phyloP scores from a whole-genome alignment of 2,113 vertebrate species.

The Labrus mixtus region DNA sequence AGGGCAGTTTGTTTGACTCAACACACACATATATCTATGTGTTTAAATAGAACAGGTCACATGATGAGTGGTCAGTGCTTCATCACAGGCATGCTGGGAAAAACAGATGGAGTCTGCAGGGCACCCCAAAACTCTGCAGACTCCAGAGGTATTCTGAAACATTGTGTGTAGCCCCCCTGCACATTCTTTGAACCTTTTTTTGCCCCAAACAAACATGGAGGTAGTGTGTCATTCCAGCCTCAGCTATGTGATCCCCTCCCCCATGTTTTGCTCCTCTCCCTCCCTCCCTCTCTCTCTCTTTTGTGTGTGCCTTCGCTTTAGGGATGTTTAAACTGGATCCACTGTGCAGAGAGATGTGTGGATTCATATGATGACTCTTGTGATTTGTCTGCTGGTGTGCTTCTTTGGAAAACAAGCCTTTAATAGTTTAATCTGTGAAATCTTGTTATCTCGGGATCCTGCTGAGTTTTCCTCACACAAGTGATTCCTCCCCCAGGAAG shows the following conservation, averaged over 20 bases:
- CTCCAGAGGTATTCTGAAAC: background rate
- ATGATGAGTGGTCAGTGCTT: slow-evolving; percentile 46
- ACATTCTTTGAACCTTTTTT: background rate
- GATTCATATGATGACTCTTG: slow-evolving; percentile 23
- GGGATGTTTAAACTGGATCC: slow-evolving; percentile 30
- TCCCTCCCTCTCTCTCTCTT: slow-evolving; percentile 22
- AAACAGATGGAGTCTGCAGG: slow-evolving; percentile 29
- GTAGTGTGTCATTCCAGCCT: slow-evolving; percentile 43
- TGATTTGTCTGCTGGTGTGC: slow-evolving; percentile 25
- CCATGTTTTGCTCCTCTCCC: slow-evolving; percentile 35
- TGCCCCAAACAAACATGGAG: slow-evolving; percentile 17
- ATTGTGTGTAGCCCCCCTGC: background rate
- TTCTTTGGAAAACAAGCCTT: slow-evolving; percentile 14
- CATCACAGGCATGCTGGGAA: slow-evolving; percentile 27
- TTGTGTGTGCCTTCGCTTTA: slow-evolving; percentile 14
- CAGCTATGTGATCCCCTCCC: slow-evolving; percentile 55
- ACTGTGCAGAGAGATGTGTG: background rate
- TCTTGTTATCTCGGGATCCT: background rate
- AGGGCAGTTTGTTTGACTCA: slow-evolving; percentile 37
- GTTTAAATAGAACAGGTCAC: slow-evolving; percentile 64
- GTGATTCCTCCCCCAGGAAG: slow-evolving; percentile 9
- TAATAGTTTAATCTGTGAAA: slow-evolving; percentile 7
- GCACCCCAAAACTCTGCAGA: slow-evolving; percentile 17
- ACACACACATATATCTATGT: background rate
- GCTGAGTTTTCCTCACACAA: slow-evolving; percentile 2